Evolutionary conservation across 2,113 vertebrate species (phyloP), one percentile per base, ranked within the genome.

Genomic region (Indicator maculatus): DNA sequence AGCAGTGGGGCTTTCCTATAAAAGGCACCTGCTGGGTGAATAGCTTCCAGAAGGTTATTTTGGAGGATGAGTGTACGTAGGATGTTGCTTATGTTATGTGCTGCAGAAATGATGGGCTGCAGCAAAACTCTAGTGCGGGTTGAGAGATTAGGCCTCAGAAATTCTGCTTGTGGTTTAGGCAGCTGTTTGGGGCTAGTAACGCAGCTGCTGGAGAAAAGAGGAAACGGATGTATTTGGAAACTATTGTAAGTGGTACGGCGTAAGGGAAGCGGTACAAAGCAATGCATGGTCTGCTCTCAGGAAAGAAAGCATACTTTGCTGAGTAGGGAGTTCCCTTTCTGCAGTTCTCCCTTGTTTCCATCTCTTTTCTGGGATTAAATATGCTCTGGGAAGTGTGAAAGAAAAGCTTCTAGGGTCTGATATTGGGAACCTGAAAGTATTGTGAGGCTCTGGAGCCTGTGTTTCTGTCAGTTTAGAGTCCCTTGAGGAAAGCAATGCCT

Each of bases 161-260:
- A 14, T 31, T 60, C 23, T 77, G 66, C 5, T 39, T 81, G 70
- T 65, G n/a, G 39, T 78, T 91, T 80, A 74, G 31, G 44, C 20
- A 4, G 13, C n/a, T 76, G n/a, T 73, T 83, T 66, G 74, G 77
- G 56, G 52, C 30, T 73, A 19, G 21, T 69, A 65, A 76, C 47
- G 31, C 60, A 90, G 47, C 88, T 95, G 72, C 65, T 74, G 47
- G 60, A 85, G 67, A 90, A 93, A 90, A 77, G 50, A 16, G 64
- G 75, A 89, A 93, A 72, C 5, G 58, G 64, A 45, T 31, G 6
- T 39, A n/a, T 88, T 92, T 88, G 33, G 75, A 83, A 92, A 86
- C 36, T 73, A 15, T 59, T 88, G 28, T 18, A 69, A 9, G 31
- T 70, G 18, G 4, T 83, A 21, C 12, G 6, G 0, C 28, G 21